These are phyloP conservation scores for Hermodice carunculata DNA, from an alignment of 2,888 invertebrate species.

Conservation along the genomic window DNA sequence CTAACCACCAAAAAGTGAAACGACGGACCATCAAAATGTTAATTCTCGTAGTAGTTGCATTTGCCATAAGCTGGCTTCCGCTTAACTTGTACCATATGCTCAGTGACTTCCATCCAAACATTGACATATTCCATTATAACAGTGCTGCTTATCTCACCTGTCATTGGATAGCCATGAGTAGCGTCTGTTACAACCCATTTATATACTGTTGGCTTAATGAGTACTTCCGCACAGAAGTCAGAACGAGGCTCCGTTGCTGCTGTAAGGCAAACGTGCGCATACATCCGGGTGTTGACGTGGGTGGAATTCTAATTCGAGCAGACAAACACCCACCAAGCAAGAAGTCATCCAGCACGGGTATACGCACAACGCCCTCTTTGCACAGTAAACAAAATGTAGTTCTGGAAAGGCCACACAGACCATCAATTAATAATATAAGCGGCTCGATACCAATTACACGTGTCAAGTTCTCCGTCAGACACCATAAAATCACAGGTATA, in stretches of 20 bases:
- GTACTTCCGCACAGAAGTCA: slow-evolving; percentile 67
- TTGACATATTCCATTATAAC: slow-evolving; percentile 55
- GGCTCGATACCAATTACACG: too few relatives aligned
- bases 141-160: slow-evolving; percentile 68
- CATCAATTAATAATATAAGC: too few relatives aligned
- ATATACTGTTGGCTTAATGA: slow-evolving; percentile 72
- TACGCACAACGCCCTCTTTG: too few relatives aligned
- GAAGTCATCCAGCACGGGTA: too few relatives aligned
- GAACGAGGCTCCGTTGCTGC: slow-evolving; percentile 61
- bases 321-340: too few relatives aligned
- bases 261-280: slow-evolving; percentile 42
- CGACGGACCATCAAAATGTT: slow-evolving; percentile 71
- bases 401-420: too few relatives aligned
- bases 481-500: too few relatives aligned
- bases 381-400: too few relatives aligned
- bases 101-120: slow-evolving; percentile 63
- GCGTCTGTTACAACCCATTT: slow-evolving; percentile 71
- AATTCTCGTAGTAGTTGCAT: slow-evolving; percentile 69
- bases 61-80: slow-evolving; percentile 72
- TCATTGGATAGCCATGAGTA: slow-evolving; percentile 72
- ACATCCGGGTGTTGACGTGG: slow-evolving; percentile 46
- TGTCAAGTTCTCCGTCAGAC: too few relatives aligned
- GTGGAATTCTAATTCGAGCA: slow-evolving; percentile 37
- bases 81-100: slow-evolving; percentile 70
- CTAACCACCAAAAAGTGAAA: slow-evolving; percentile 65